Percentiles rank a stretch among this genome's conserved stretches.
Conservation (phyloP, 2,888 invertebrate genomes). For the Ommatoiulus sabulosus region DNA sequence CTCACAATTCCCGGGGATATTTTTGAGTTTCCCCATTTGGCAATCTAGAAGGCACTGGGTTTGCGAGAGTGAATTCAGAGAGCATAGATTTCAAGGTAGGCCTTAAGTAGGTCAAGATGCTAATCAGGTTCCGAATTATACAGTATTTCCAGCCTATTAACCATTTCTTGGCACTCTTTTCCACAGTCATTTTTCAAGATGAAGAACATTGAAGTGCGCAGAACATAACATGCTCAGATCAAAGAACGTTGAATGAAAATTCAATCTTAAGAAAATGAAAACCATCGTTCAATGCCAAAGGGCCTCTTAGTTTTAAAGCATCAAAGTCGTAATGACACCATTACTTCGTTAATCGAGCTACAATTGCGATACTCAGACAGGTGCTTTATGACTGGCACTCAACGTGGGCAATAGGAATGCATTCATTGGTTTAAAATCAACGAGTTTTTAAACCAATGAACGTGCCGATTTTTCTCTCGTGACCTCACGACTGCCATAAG, state of each 20-base stretch:
- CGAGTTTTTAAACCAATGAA: no score
- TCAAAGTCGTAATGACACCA: not conserved
- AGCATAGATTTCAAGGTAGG: not conserved
- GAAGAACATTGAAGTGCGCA: not conserved
- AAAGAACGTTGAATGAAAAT: not conserved
- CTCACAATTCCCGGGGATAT: not conserved
- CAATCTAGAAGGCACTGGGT: not conserved
- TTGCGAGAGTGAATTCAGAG: not conserved
- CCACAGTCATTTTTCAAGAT: not conserved
- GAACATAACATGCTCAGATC: not conserved
- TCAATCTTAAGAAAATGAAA: not conserved
- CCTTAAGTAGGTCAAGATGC: conserved; percentile 8
- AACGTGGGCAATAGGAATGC: no score
- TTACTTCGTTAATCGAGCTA: not conserved
- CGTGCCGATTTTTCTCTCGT: no score
- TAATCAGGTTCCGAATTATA: conserved; percentile 18
- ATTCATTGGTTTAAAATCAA: no score
- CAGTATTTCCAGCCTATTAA: not conserved
- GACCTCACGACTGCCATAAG: no score
- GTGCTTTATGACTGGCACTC: no score
- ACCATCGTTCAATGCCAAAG: not conserved
- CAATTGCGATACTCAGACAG: not conserved
- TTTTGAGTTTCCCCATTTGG: not conserved
- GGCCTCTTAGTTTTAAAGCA: not conserved
- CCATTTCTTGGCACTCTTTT: not conserved